phyloP scores from a whole-genome alignment of 2,797 vertebrate species.

The Euthynnus affinis region DNA sequence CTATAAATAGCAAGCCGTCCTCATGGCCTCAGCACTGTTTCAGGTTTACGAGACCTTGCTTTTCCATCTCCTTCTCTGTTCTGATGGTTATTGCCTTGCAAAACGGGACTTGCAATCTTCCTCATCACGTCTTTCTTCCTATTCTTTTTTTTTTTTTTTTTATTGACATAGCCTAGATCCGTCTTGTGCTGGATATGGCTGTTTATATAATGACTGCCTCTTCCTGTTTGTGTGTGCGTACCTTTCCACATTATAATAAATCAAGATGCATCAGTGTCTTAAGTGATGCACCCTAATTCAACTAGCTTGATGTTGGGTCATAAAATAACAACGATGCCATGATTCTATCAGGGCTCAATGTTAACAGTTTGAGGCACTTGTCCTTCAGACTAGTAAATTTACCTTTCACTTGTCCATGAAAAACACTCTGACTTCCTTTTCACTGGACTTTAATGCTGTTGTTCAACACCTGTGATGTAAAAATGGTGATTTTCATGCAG shows the following conservation, averaged over 20 bases:
- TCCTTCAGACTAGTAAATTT: too few relatives aligned
- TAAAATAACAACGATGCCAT: constrained; percentile 35
- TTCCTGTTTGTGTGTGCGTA: constrained; percentile 23
- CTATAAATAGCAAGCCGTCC: constrained; percentile 86
- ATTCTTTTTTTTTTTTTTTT: constrained; percentile 3
- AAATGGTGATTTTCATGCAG: too few relatives aligned
- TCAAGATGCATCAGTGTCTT: constrained; percentile 33
- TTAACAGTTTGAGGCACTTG: too few relatives aligned
- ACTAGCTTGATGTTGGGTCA: constrained; percentile 27
- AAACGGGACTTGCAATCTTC: constrained; percentile 27
- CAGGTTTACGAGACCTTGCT: constrained; percentile 70
- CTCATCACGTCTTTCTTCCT: constrained; percentile 22
- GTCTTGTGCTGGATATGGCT: constrained; percentile 38
- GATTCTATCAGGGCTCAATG: neutral
- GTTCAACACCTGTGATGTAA: too few relatives aligned
- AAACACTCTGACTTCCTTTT: too few relatives aligned
- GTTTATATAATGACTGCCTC: constrained; percentile 59
- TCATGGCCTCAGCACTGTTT: constrained; percentile 76
- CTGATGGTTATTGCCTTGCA: constrained; percentile 34
- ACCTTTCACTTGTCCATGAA: too few relatives aligned
- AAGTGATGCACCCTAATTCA: constrained; percentile 31
- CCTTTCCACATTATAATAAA: constrained; percentile 39
- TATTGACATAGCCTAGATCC: constrained; percentile 42
- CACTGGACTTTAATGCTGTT: too few relatives aligned
- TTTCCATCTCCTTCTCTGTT: constrained; percentile 46